Percentiles rank a stretch among this genome's conserved stretches.
Evolutionary conservation across 1,140 invertebrate species (phyloP).

Genomic region (Polypedilum pembai): DNA sequence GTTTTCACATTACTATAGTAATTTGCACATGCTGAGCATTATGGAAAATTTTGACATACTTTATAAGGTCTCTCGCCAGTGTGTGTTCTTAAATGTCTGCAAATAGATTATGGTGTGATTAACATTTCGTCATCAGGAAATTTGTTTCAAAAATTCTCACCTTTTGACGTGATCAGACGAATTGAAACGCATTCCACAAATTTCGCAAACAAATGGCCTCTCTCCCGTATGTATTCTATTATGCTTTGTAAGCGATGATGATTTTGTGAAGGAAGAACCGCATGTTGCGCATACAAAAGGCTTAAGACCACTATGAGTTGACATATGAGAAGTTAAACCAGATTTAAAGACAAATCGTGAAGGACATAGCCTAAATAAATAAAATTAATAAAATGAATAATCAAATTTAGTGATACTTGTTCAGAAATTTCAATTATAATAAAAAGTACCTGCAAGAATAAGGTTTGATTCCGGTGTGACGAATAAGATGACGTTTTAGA

Average conservation of each 20-base stretch:
- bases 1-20: background rate
- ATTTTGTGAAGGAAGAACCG: slow-evolving; percentile 15
- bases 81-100: slow-evolving; percentile 55
- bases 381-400: too few relatives aligned
- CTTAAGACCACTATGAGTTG: slow-evolving; percentile 31
- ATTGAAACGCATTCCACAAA: slow-evolving; percentile 67
- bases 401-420: too few relatives aligned
- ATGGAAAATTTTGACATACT: background rate
- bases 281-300: slow-evolving; percentile 29
- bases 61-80: slow-evolving; percentile 45
- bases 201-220: slow-evolving; percentile 74
- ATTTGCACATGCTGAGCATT: background rate
- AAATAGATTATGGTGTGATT: too few relatives aligned
- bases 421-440: too few relatives aligned
- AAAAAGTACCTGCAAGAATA: slow-evolving; percentile 30
- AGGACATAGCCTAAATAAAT: too few relatives aligned
- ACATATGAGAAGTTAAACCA: slow-evolving; percentile 29
- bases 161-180: slow-evolving; percentile 46
- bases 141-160: too few relatives aligned
- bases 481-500: background rate
- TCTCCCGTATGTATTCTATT: slow-evolving; percentile 40
- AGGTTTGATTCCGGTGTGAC: slow-evolving; percentile 18
- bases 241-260: slow-evolving; percentile 21
- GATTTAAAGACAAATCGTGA: slow-evolving; percentile 24
- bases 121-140: too few relatives aligned